A percentile compares a stretch with the other conserved stretches of the same genome.
These are phyloP conservation scores for Elanoides forficatus DNA, from an alignment of 2,113 vertebrate genomes.

Conservation along the genomic window DNA sequence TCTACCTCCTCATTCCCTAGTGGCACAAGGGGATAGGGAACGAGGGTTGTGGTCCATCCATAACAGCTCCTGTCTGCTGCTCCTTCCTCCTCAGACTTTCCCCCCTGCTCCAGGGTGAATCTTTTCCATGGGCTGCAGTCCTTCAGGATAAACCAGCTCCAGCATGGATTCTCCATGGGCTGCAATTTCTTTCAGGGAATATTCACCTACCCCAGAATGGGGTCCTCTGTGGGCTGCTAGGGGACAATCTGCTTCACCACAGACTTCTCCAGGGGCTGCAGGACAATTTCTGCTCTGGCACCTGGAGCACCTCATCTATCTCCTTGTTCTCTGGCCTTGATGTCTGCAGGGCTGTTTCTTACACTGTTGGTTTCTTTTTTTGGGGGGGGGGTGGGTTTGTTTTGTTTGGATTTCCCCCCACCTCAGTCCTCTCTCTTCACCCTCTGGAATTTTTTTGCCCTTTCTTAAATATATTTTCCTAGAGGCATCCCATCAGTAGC, in stretches of 20 bases:
- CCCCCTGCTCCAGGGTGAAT: neutral
- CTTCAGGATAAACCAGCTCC: neutral
- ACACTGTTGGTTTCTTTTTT: neutral
- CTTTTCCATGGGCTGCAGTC: neutral
- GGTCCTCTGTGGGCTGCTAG: neutral
- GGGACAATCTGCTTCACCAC: neutral
- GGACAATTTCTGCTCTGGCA: neutral
- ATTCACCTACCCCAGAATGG: accelerated
- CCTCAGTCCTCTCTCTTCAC: neutral
- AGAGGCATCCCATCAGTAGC: accelerated
- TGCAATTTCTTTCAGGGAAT: neutral
- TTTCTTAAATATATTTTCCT: neutral
- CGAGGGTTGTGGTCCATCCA: neutral
- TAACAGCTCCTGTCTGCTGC: neutral
- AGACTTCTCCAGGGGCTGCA: neutral
- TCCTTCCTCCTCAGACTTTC: neutral
- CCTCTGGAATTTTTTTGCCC: neutral
- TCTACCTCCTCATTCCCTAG: accelerated
- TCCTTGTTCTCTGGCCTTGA: neutral
- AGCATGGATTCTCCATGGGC: neutral
- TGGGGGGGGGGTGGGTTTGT: too few species aligned
- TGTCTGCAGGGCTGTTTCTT: neutral
- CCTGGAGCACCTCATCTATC: neutral
- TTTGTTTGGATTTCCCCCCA: too few species aligned
- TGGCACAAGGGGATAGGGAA: accelerated